Percentiles rank a stretch among this genome's conserved stretches.
These are phyloP conservation scores for Dryobates pubescens DNA, from an alignment of 2,797 vertebrate genomes.

Conservation along the genomic window DNA sequence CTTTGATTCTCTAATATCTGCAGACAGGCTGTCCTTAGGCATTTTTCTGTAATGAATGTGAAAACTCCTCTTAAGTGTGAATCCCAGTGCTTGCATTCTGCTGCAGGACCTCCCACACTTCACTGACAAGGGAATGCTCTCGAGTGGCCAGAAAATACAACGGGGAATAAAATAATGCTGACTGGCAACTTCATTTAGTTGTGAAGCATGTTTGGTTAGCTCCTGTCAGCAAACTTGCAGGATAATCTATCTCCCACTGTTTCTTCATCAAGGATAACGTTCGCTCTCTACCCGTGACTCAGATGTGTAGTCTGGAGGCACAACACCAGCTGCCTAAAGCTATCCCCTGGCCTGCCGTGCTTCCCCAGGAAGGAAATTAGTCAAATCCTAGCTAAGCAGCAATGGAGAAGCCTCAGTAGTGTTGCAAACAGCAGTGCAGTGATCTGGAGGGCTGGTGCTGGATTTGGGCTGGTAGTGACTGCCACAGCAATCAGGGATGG, in stretches of 20 bases:
- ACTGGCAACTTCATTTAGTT: constrained; percentile 53
- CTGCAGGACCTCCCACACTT: not conserved
- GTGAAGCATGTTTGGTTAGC: constrained; percentile 18
- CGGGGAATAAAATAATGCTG: constrained; percentile 38
- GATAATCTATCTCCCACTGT: constrained; percentile 58
- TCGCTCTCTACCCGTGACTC: constrained; percentile 15
- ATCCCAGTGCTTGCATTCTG: not conserved
- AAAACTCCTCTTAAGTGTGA: not conserved
- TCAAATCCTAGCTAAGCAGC: not conserved
- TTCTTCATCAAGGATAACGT: constrained; percentile 36
- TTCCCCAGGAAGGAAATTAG: constrained; percentile 10
- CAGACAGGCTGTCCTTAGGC: not conserved
- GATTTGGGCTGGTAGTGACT: not conserved
- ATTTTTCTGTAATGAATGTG: not conserved
- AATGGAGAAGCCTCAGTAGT: not conserved
- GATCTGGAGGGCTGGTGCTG: rapidly evolving
- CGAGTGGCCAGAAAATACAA: constrained; percentile 31
- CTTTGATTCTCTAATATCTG: not conserved
- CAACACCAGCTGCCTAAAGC: constrained; percentile 26
- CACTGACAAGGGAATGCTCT: not conserved
- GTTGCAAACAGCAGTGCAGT: rapidly evolving
- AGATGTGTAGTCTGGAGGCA: constrained; percentile 1
- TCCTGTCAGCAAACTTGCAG: constrained; percentile 35
- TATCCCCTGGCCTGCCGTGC: not conserved
- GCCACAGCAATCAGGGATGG: not conserved